A percentile compares a stretch with the other conserved stretches of the same genome.
These are phyloP conservation scores for Heliothis peltigera DNA, from an alignment of 2,888 invertebrate genomes.

Conservation along the genomic window DNA sequence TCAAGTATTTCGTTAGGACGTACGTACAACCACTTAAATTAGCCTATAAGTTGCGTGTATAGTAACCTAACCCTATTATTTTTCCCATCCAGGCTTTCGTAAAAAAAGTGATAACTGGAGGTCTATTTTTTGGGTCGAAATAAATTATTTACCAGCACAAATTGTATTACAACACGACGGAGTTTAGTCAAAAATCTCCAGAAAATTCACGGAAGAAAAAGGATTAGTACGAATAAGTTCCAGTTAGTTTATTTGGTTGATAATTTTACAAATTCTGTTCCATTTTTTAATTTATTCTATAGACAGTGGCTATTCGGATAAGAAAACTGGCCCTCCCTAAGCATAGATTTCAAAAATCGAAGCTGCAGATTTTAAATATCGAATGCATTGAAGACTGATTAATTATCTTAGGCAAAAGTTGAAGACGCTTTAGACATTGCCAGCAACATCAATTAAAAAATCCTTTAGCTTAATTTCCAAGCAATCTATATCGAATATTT, in stretches of 20 bases:
- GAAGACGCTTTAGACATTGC: too few relatives aligned
- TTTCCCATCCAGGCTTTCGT: not conserved
- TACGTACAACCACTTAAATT: slow-evolving; percentile 46
- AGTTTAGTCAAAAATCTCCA: slow-evolving; percentile 10
- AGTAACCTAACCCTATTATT: slow-evolving; percentile 20
- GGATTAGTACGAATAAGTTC: too few relatives aligned
- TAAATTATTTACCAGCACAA: slow-evolving; percentile 6
- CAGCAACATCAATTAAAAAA: not conserved
- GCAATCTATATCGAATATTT: slow-evolving; percentile 11
- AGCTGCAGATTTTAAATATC: too few relatives aligned
- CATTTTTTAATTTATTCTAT: too few relatives aligned
- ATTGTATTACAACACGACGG: not conserved
- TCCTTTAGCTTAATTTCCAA: not conserved
- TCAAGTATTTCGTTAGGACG: slow-evolving; percentile 60
- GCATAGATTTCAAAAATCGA: too few relatives aligned
- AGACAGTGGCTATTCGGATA: too few relatives aligned
- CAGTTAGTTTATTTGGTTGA: too few relatives aligned
- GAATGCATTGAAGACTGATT: too few relatives aligned
- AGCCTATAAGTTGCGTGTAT: slow-evolving; percentile 32
- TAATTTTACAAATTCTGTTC: too few relatives aligned
- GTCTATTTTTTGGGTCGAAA: slow-evolving; percentile 23
- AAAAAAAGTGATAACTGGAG: not conserved
- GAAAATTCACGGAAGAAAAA: slow-evolving; percentile 13
- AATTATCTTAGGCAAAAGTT: too few relatives aligned
- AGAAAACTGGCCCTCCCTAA: too few relatives aligned